Base-by-base conservation (phyloP, 2,888 invertebrate genomes). In the Allacma fusca region DNA sequence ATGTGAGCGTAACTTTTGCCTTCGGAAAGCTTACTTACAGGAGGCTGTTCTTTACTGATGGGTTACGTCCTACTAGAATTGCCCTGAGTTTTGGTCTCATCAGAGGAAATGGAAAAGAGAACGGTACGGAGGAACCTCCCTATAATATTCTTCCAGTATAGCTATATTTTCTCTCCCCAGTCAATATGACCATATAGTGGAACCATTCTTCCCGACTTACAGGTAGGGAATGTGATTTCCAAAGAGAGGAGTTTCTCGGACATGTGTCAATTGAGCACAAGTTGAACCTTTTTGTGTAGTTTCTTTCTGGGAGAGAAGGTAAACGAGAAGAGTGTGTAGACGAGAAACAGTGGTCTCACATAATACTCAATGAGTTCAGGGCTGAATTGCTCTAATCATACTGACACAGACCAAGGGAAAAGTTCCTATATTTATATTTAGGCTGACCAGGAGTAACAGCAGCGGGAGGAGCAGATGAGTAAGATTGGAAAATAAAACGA, bases 241-340 rank as follows among this genome's bases (percentile, higher is more conserved):
- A 50, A 50, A 16, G 50, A 50, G 50, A 50, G 50, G 19, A 50
- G 50, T 50, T 50, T 50, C 50, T 5, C 19, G 19, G 50, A 50
- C 50, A 50, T 50, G 50, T 50, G 50, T 50, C 50, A 50, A 50
- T 50, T 50, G 50, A 50, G 50, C 5, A 40, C 40, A 50, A 50
- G 50, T 50, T 50, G 50, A 50, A 50, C 50, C 50, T 50, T 50
- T 50, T 50, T 16, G 2, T 50, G 50, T 13, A 50, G 50, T 50
- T 50, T 50, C 50, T 50, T 50, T 50, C n/a, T 50, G n/a, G 19
- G n/a, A 50, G n/a, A 50, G 16, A 50, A 50, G 50, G 50, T 50
- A 16, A 50, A 50, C 5, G 50, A 50, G 50, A 50, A 16, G 19
- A 16, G 1, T 16, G n/a, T 50, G 19, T 12, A 16, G 50, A 16